These are phyloP conservation scores for Drosophila grimshawi DNA, from an alignment of 1,140 invertebrate genomes.

Conservation along the genomic window DNA sequence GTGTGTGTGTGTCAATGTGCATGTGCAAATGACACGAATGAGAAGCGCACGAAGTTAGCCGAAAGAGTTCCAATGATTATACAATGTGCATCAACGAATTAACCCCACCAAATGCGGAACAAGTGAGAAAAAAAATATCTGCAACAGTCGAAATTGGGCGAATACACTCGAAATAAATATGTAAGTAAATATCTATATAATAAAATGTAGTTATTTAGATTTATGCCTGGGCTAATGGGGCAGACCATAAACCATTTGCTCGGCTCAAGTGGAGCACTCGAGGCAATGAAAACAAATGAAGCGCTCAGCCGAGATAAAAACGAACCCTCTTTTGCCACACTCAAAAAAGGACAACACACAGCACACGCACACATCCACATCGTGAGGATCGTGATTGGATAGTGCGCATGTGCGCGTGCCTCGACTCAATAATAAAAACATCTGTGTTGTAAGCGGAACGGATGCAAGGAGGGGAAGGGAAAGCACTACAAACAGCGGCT, in stretches of 20 bases:
- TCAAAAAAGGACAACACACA: slow-evolving; percentile 2
- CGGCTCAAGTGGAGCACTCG: slow-evolving; percentile 51
- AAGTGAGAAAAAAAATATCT: slow-evolving; percentile 37
- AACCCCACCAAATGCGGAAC: slow-evolving; percentile 57
- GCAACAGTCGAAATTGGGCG: neutral
- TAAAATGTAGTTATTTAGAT: slow-evolving; percentile 26
- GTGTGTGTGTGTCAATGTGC: slow-evolving; percentile 5
- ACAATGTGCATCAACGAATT: slow-evolving; percentile 71
- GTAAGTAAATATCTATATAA: too few relatives aligned
- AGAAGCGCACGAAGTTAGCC: slow-evolving; percentile 49
- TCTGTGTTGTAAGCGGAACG: slow-evolving; percentile 44
- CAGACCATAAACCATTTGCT: slow-evolving; percentile 38
- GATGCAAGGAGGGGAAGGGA: neutral
- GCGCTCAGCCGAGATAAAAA: neutral
- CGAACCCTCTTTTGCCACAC: slow-evolving; percentile 5
- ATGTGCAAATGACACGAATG: slow-evolving; percentile 47
- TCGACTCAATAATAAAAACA: slow-evolving; percentile 41
- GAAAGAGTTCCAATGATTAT: slow-evolving; percentile 56
- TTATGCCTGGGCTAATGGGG: slow-evolving; percentile 63
- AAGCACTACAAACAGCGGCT: slow-evolving; percentile 10
- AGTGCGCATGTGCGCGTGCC: slow-evolving; percentile 69
- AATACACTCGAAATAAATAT: too few relatives aligned
- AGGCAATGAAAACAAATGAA: slow-evolving; percentile 40
- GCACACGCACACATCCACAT: too few relatives aligned
- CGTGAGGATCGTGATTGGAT: slow-evolving; percentile 39